Evolutionary conservation across 35 echinoderm and acorn worm genomes (phyloP).

Genomic region (Eucidaris tribuloides): DNA sequence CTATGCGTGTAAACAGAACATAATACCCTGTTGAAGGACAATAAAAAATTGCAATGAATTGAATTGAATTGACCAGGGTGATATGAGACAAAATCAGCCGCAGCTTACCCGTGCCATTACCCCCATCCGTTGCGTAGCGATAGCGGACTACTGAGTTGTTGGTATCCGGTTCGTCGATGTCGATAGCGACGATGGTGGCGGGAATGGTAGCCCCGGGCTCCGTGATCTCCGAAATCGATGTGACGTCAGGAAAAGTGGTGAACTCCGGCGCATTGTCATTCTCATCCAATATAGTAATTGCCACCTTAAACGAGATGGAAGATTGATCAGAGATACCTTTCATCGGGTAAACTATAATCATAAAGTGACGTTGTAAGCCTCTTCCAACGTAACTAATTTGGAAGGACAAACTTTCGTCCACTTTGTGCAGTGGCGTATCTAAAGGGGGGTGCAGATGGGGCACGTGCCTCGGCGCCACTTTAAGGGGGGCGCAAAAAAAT

Average conservation of each 20-base stretch:
- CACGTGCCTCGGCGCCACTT: no score
- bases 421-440: background rate
- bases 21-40: no score
- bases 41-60: no score
- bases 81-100: no score
- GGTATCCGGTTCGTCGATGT: slow-evolving; percentile 47
- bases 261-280: slow-evolving; percentile 56
- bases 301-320: slow-evolving; percentile 24
- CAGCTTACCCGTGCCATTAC: background rate
- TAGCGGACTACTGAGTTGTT: slow-evolving; percentile 30
- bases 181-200: slow-evolving; percentile 25
- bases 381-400: background rate
- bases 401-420: background rate
- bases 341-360: background rate
- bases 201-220: background rate
- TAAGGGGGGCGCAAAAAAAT: no score
- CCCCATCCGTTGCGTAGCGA: no score
- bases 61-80: no score
- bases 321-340: background rate
- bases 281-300: slow-evolving; percentile 47
- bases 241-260: background rate
- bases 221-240: slow-evolving; percentile 17
- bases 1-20: no score
- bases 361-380: background rate
- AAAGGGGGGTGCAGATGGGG: no score